phyloP scores from a whole-genome alignment of 1,140 invertebrate genomes.

The Tyrophagus putrescentiae region DNA sequence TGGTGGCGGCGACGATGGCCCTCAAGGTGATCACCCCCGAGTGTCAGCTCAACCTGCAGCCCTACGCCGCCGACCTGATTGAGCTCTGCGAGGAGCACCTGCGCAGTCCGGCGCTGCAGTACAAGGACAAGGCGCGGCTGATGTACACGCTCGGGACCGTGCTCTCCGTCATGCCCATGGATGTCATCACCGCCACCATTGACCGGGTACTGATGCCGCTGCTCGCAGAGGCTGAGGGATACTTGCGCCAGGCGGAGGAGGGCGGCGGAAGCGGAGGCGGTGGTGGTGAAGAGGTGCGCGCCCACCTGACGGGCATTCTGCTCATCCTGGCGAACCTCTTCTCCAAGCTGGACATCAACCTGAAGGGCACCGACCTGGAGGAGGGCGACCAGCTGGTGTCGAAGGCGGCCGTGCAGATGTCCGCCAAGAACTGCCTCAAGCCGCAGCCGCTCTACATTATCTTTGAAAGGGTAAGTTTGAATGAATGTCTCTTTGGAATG shows the following conservation, averaged over 20 bases:
- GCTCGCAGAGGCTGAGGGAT: slow-evolving; percentile 44
- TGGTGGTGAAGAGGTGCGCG: slow-evolving; percentile 2
- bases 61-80: slow-evolving; percentile 53
- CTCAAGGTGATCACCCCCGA: slow-evolving; percentile 67
- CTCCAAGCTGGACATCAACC: slow-evolving; percentile 43
- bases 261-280: slow-evolving; percentile 26
- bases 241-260: slow-evolving; percentile 32
- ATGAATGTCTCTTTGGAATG: not conserved
- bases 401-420: not conserved
- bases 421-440: slow-evolving; percentile 9
- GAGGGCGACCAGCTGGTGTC: slow-evolving; percentile 23
- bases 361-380: slow-evolving; percentile 25
- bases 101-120: slow-evolving; percentile 38
- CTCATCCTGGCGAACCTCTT: slow-evolving; percentile 56
- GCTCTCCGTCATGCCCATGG: slow-evolving; percentile 47
- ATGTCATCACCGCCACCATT: slow-evolving; percentile 50
- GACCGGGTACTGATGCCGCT: slow-evolving; percentile 51
- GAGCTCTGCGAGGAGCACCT: slow-evolving; percentile 37
- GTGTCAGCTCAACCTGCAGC: slow-evolving; percentile 51
- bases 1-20: slow-evolving; percentile 53
- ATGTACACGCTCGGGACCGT: slow-evolving; percentile 62
- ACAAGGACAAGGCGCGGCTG: slow-evolving; percentile 48
- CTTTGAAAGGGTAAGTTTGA: slow-evolving; percentile 19
- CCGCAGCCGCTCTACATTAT: slow-evolving; percentile 18
- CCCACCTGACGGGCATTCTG: slow-evolving; percentile 39